phyloP scores from a whole-genome alignment of 2,888 invertebrate genomes.

The Morpho achilles region DNA sequence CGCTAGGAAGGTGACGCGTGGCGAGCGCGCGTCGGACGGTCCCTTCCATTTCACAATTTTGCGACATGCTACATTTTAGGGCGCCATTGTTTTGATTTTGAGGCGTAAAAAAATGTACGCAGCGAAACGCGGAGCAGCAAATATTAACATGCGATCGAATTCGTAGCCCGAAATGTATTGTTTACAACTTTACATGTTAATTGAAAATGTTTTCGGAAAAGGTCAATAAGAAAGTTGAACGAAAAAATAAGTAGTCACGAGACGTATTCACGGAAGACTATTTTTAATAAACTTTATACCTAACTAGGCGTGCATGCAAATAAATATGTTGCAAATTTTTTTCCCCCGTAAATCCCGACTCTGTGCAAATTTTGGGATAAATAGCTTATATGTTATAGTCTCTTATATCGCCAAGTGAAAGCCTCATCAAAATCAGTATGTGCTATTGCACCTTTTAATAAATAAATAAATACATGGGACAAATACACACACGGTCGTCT shows the following conservation, averaged over 20 bases:
- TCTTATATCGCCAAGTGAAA: too few species aligned
- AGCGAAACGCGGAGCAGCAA: slow-evolving; percentile 40
- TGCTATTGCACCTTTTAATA: too few species aligned
- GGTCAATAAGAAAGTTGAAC: slow-evolving; percentile 1
- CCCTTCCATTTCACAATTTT: slow-evolving; percentile 14
- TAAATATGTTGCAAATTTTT: too few species aligned
- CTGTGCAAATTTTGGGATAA: too few species aligned
- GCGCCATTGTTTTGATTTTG: slow-evolving; percentile 65
- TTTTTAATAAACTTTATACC: too few species aligned
- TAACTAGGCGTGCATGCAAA: too few species aligned
- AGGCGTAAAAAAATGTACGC: slow-evolving; percentile 46
- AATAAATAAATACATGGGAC: too few species aligned
- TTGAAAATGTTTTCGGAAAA: slow-evolving; percentile 13
- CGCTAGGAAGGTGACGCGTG: slow-evolving; percentile 44
- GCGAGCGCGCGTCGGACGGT: slow-evolving; percentile 44
- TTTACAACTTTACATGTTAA: slow-evolving; percentile 18
- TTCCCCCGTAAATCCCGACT: too few species aligned
- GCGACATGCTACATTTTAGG: slow-evolving; percentile 52
- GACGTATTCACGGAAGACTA: background rate
- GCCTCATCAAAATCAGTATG: too few species aligned
- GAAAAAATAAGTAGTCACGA: background rate
- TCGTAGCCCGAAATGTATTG: slow-evolving; percentile 14
- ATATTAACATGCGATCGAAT: slow-evolving; percentile 23
- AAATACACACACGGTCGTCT: too few species aligned
- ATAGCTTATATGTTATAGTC: too few species aligned